Evolutionary conservation across 2,797 vertebrate species (phyloP), one percentile per base, ranked within the genome.

Genomic region (Spea hammondii): DNA sequence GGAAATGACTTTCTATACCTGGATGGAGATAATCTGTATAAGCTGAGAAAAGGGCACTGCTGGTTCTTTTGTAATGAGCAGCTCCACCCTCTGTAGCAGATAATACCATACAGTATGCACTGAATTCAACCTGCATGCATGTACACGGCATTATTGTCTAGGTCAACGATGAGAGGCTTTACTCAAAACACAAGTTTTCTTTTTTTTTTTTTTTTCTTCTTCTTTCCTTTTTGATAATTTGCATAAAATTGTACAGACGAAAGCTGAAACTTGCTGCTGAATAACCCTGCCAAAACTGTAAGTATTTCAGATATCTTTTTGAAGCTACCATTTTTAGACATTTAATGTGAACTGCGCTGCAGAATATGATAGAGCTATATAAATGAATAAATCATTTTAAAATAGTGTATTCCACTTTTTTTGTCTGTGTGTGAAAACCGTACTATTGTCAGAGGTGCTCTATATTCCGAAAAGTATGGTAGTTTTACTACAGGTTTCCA

Each of bases 1-100:
- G 75, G 79, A 82, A 82, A 82, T 82, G 65, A 77, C 79, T 82
- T 77, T 81, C 62, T 82, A 82, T 77, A 77, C 75, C 79, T 82
- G 79, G 74, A 73, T 82, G 74, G 74, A 77, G 79, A 82, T 82
- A 77, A 82, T 82, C 79, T 82, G 74, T 82, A 82, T 82, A 77
- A 82, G 74, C 65, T 65, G 70, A 82, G 77, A 70, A 74, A 77
- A 81, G 74, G 74, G 65, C 79, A 82, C 70, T 73, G 79, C 70
- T 73, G 70, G 68, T 55, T 73, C 74, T 77, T 77, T 77, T 68
- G 59, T 77, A 72, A 82, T 69, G 50, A 57, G 57, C 62, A 46
- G 49, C 79, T 77, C 79, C 74, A 54, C 79, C 79, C 74, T 47
- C 72, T 14, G 7, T 11, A 64, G 17, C 17, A 68, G 74, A 77